These are phyloP conservation scores for Nyctibius bracteatus DNA, from an alignment of 2,113 vertebrate genomes.

Conservation along the genomic window DNA sequence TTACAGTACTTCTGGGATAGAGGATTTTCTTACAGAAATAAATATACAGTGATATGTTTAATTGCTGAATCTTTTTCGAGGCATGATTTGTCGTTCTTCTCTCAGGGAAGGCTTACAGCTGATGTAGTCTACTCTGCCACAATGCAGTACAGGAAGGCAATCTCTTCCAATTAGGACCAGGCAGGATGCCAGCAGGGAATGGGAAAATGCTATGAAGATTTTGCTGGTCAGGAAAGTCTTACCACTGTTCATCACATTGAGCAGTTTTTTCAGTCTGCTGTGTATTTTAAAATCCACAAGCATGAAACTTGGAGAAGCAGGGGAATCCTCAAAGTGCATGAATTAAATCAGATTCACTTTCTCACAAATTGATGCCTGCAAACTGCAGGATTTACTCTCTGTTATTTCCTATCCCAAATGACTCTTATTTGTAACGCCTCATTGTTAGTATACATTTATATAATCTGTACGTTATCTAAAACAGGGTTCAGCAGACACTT, in stretches of 20 bases:
- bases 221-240: not conserved
- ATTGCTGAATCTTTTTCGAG: not conserved
- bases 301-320: not conserved
- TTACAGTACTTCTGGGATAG: constrained; percentile 13
- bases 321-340: not conserved
- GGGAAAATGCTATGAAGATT: not conserved
- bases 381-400: not conserved
- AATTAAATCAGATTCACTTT: not conserved
- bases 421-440: not conserved
- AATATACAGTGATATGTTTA: not conserved
- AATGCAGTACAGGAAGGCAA: not conserved
- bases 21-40: constrained; percentile 31
- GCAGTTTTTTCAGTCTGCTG: not conserved
- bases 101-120: not conserved
- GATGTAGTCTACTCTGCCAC: not conserved
- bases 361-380: not conserved
- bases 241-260: not conserved
- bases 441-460: not conserved
- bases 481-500: not conserved
- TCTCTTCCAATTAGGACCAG: not conserved
- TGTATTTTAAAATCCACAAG: not conserved
- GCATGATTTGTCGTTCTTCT: not conserved
- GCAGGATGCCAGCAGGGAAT: not conserved
- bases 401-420: not conserved
- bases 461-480: not conserved